Percentiles rank a stretch among this genome's conserved stretches.
These are phyloP conservation scores for Bombus balteatus DNA, from an alignment of 1,140 invertebrate species.

Conservation along the genomic window DNA sequence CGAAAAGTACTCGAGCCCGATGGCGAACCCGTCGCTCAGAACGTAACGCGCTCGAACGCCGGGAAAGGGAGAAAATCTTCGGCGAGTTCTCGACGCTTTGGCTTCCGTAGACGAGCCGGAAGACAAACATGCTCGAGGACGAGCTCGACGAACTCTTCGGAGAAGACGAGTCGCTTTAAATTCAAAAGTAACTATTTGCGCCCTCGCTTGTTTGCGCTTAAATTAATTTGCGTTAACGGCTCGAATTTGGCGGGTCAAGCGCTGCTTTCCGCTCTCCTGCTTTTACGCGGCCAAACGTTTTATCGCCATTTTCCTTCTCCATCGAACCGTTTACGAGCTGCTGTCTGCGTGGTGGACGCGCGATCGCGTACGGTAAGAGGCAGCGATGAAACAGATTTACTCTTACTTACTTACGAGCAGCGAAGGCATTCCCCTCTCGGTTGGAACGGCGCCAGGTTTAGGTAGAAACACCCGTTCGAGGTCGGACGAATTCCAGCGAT, in stretches of 20 bases:
- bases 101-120: constrained; percentile 15
- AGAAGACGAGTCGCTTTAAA: constrained; percentile 40
- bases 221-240: constrained; percentile 34
- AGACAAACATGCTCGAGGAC: constrained; percentile 47
- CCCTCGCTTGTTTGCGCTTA: constrained; percentile 20
- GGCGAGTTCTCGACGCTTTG: constrained; percentile 27
- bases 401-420: neutral
- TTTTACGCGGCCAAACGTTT: neutral
- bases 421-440: neutral
- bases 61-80: constrained; percentile 29
- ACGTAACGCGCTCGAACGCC: constrained; percentile 29
- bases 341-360: no score
- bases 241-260: neutral
- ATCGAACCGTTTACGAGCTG: neutral
- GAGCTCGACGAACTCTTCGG: constrained; percentile 22
- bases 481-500: neutral
- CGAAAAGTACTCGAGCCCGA: constrained; percentile 15
- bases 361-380: neutral
- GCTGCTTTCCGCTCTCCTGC: no score
- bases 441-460: neutral
- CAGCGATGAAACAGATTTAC: neutral
- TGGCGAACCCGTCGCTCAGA: neutral
- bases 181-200: constrained; percentile 52
- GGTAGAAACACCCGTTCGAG: neutral
- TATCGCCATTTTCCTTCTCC: neutral